phyloP scores from a whole-genome alignment of 1,140 invertebrate species.

The Brachionus sp. region DNA sequence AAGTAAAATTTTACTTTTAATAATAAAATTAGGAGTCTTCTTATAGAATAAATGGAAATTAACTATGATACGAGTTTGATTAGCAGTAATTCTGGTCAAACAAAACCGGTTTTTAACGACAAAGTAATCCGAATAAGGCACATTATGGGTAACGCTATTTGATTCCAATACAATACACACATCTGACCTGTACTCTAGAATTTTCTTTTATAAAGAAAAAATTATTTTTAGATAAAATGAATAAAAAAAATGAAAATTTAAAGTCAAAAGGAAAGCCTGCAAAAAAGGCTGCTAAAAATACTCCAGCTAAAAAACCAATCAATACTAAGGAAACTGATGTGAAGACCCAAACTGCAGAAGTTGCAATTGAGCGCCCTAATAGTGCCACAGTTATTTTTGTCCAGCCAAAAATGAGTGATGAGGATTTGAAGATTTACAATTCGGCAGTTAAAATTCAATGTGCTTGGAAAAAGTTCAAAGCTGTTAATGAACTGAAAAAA shows the following conservation, averaged over 20 bases:
- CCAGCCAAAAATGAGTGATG: constrained; percentile 36
- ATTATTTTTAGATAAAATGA: constrained; percentile 25
- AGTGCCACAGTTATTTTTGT: not conserved
- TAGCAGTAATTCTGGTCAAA: constrained; percentile 33
- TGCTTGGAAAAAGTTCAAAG: not conserved
- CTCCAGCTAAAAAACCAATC: not conserved
- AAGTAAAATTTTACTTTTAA: constrained; percentile 3
- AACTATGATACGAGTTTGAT: not conserved
- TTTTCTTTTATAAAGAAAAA: constrained; percentile 19
- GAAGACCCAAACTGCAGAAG: not conserved
- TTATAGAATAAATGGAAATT: constrained; percentile 8
- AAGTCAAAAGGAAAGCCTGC: not conserved
- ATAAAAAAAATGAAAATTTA: constrained; percentile 28
- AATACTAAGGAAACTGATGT: not conserved
- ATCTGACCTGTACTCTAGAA: constrained; percentile 17
- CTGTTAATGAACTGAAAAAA: not conserved
- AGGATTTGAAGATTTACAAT: constrained; percentile 4
- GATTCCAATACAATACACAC: constrained; percentile 36
- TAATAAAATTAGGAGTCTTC: constrained; percentile 28
- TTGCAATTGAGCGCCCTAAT: not conserved
- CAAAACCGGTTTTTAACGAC: constrained; percentile 33
- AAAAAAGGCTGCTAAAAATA: not conserved
- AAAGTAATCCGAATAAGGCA: constrained; percentile 45
- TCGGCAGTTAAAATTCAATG: constrained; percentile 25
- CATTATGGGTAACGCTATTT: constrained; percentile 15